Base-by-base conservation (phyloP, 2,797 vertebrate species). In the Clarias laeviceps region DNA sequence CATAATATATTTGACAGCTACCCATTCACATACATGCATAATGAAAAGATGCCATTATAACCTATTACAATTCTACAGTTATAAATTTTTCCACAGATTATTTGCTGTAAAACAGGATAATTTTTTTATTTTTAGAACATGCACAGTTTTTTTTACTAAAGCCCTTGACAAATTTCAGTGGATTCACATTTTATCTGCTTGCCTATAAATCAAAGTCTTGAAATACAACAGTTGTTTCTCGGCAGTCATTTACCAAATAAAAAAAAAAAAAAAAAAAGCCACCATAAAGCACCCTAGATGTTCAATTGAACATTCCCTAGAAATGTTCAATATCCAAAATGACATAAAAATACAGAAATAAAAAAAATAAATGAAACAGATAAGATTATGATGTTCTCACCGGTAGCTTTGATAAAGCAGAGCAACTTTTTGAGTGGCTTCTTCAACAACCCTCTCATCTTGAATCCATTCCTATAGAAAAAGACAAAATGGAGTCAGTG, bases 401-500 rank as follows among this genome's bases (percentile, higher is more conserved):
- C 97, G 97, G 93, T 97, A 97, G 78, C 97, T 98, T 91, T 98
- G 97, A 94, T 99, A 97, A 50, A 97, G 92, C 86, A 97, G 93
- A 88, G 97, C 97, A 94, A 99, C 98, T 93, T 98, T 99, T 90
- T 99, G 97, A 61, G 97, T 99, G 62, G 97, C 97, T 92, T 99
- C 98, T 90, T 99, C 97, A 94, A 98, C 74, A 72, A 98, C 96
- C 80, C 97, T 96, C 86, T 99, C 98, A 95, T 99, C 98, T 90
- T 99, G 97, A 88, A 98, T 96, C 98, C 98, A 99, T 34, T 95
- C 97, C 98, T 99, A 90, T 22, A 93, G 15, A 85, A 3, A 87
- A 27, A 54, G 0, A 56, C 59, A 45, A 54, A 14, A 59, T 9
- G n/a, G 57, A 5, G 11, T 74, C 15, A 78, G 18, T 27, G 18